phyloP scores from a whole-genome alignment of 2,113 vertebrate species.

The Bubo scandiacus region DNA sequence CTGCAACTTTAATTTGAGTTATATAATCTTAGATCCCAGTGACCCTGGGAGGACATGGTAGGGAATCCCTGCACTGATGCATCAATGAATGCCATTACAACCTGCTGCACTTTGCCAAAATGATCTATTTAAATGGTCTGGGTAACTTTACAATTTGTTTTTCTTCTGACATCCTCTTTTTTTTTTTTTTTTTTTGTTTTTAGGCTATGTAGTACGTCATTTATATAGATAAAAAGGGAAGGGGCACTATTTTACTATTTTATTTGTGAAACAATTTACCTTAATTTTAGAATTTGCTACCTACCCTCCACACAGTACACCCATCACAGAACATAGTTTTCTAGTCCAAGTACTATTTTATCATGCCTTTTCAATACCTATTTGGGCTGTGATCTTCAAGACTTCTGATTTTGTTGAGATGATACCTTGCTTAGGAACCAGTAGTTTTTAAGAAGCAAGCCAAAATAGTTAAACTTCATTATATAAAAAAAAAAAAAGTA shows the following conservation, averaged over 20 bases:
- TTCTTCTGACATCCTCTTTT: neutral
- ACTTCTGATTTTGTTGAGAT: neutral
- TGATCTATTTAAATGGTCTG: neutral
- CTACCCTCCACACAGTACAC: accelerated
- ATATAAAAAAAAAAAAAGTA: neutral
- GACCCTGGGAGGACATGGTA: neutral
- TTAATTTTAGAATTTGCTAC: neutral
- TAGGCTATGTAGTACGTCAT: neutral
- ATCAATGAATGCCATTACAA: neutral
- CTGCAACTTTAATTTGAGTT: neutral
- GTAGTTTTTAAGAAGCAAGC: neutral
- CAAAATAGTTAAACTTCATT: neutral
- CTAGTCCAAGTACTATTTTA: neutral
- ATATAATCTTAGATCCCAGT: neutral
- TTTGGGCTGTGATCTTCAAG: neutral
- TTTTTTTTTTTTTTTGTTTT: neutral
- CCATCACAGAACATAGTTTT: neutral
- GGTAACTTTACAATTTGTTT: neutral
- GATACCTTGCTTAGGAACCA: neutral
- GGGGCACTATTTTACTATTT: neutral
- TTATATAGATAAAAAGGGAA: neutral
- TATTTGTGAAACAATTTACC: neutral
- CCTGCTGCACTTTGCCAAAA: neutral
- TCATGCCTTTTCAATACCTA: neutral
- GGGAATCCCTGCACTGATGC: neutral